phyloP scores from a whole-genome alignment of 2,113 vertebrate species.

The Pelvicachromis taeniatus region DNA sequence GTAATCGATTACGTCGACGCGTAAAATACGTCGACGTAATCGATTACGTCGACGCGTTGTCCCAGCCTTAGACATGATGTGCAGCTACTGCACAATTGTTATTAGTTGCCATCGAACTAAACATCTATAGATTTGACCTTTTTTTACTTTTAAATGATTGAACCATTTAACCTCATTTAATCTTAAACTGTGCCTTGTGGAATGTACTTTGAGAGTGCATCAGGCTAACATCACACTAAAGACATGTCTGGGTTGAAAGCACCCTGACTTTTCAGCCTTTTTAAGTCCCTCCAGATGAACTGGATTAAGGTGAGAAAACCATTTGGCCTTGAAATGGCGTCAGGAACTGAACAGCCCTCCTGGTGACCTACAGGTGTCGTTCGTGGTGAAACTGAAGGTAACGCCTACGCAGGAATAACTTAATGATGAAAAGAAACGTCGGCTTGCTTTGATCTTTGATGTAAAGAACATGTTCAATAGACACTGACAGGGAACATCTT shows the following conservation, averaged over 20 bases:
- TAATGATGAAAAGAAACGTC: slow-evolving; percentile 8
- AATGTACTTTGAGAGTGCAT: neutral
- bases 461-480: slow-evolving; percentile 6
- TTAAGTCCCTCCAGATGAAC: neutral
- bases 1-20: too few species aligned
- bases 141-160: neutral
- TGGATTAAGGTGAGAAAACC: neutral
- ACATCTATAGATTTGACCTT: neutral
- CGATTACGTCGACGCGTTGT: too few species aligned
- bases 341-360: neutral
- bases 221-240: neutral
- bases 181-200: neutral
- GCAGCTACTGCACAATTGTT: neutral
- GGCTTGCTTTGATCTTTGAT: slow-evolving; percentile 36
- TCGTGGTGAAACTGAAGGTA: slow-evolving; percentile 8
- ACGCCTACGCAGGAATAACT: neutral
- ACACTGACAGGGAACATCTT: slow-evolving; percentile 23
- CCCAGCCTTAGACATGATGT: too few species aligned
- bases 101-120: neutral
- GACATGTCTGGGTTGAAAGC: neutral
- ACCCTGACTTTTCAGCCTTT: neutral
- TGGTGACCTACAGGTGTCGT: neutral
- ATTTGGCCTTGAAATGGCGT: neutral
- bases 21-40: too few species aligned
- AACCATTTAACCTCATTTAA: neutral